A percentile compares a stretch with the other conserved stretches of the same genome.
phyloP scores from a whole-genome alignment of 2,113 vertebrate genomes.

The Lipophrys pholis region DNA sequence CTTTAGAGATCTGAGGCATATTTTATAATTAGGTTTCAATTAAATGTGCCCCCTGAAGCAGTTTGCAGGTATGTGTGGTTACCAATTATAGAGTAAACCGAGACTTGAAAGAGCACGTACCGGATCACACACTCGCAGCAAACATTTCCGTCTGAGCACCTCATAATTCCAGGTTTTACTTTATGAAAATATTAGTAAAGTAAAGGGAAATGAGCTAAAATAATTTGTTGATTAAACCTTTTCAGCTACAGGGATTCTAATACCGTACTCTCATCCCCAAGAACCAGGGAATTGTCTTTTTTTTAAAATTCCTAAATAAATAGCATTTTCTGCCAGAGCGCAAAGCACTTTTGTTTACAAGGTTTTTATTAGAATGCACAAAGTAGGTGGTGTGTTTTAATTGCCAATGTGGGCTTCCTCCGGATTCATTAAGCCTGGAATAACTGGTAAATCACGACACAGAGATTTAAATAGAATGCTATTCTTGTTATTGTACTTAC shows the following conservation, averaged over 20 bases:
- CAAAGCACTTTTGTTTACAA: constrained; percentile 22
- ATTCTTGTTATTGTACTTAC: too few relatives aligned
- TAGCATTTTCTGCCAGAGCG: constrained; percentile 4
- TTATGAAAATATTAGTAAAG: background rate
- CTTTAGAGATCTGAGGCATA: constrained; percentile 54
- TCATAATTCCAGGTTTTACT: background rate
- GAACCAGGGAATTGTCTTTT: background rate
- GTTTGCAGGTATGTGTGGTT: constrained; percentile 57
- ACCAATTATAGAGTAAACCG: constrained; percentile 60
- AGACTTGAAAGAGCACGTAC: constrained; percentile 16
- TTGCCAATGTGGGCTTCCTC: constrained; percentile 14
- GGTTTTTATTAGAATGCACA: constrained; percentile 35
- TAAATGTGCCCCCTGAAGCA: constrained; percentile 59
- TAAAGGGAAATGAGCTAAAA: constrained; percentile 1
- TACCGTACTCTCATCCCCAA: constrained; percentile 6
- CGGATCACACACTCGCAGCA: background rate
- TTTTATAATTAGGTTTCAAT: constrained; percentile 71
- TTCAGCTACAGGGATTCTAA: background rate
- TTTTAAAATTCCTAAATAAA: constrained; percentile 6
- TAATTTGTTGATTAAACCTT: background rate
- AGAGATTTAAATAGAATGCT: too few relatives aligned
- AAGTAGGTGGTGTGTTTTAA: constrained; percentile 28
- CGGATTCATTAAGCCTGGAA: too few relatives aligned
- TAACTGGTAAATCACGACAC: constrained; percentile 17
- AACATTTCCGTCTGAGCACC: background rate